These are phyloP conservation scores for Gymnoscelis rufifasciata DNA, from an alignment of 2,888 invertebrate genomes.

Conservation along the genomic window DNA sequence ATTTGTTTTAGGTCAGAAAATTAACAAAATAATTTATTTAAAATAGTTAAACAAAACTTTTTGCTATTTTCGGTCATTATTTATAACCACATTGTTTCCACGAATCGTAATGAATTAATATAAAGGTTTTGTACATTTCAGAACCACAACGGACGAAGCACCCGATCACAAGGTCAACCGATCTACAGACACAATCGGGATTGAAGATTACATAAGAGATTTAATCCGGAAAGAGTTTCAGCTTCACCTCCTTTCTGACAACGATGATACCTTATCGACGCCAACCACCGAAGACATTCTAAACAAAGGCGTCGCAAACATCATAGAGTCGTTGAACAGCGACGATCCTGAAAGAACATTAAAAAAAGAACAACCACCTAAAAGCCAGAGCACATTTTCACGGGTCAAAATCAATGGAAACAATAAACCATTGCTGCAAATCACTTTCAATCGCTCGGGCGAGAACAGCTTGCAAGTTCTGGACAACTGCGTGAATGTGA, in stretches of 20 bases:
- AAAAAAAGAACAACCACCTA: slow-evolving; percentile 45
- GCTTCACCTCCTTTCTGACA: slow-evolving; percentile 52
- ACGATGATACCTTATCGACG: slow-evolving; percentile 44
- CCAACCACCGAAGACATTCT: slow-evolving; percentile 50
- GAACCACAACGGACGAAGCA: slow-evolving; percentile 32
- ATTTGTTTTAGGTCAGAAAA: too few relatives aligned
- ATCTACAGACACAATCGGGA: slow-evolving; percentile 63
- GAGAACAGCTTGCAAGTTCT: slow-evolving; percentile 67
- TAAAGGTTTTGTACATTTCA: too few relatives aligned
- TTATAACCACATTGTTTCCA: too few relatives aligned
- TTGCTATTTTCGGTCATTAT: too few relatives aligned
- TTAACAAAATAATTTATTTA: too few relatives aligned
- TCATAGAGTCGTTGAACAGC: slow-evolving; percentile 52
- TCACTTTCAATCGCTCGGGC: slow-evolving; percentile 59
- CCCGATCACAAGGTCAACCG: slow-evolving; percentile 51
- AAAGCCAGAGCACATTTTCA: slow-evolving; percentile 47
- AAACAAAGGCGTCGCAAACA: slow-evolving; percentile 57
- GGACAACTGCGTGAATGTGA: slow-evolving; percentile 68
- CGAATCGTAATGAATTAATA: too few relatives aligned
- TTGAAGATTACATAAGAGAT: slow-evolving; percentile 66
- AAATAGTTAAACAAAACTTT: too few relatives aligned
- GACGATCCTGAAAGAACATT: slow-evolving; percentile 32
- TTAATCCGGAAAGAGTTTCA: slow-evolving; percentile 66
- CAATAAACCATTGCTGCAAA: slow-evolving; percentile 66
- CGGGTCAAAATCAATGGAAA: slow-evolving; percentile 68